phyloP scores from a whole-genome alignment of 2,888 invertebrate species.

The Myathropa florea region DNA sequence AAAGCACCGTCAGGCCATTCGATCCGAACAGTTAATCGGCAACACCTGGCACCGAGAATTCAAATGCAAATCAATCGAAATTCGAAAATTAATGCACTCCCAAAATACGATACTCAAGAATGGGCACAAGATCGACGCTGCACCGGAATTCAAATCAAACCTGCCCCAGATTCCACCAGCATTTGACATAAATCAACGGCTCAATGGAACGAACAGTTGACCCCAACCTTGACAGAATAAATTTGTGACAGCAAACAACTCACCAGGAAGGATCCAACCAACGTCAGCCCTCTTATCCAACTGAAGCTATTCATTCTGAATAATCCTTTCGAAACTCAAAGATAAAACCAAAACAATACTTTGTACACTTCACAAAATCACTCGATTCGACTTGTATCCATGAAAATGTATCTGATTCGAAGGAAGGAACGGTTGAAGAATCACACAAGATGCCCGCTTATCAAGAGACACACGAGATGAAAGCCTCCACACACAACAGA shows the following conservation, averaged over 20 bases:
- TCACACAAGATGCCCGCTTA: constrained; percentile 5
- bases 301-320: constrained; percentile 33
- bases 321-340: neutral
- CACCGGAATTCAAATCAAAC: neutral
- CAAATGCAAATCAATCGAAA: no score
- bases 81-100: neutral
- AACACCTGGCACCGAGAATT: no score
- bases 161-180: neutral
- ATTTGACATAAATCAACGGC: no score
- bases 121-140: neutral
- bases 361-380: constrained; percentile 9
- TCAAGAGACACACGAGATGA: neutral
- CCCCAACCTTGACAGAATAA: neutral
- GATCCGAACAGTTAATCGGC: no score
- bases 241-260: constrained; percentile 9
- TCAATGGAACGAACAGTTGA: neutral
- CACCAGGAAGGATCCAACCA: constrained; percentile 46
- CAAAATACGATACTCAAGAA: neutral
- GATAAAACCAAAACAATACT: neutral
- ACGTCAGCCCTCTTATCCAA: constrained; percentile 48
- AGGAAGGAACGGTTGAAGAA: no score
- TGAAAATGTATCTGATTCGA: neutral
- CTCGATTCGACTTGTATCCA: neutral
- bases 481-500: constrained; percentile 43
- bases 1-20: no score